Evolutionary conservation across 2,113 vertebrate genomes (phyloP), one percentile per base, ranked within the genome.

Genomic region (Callithrix jacchus): DNA sequence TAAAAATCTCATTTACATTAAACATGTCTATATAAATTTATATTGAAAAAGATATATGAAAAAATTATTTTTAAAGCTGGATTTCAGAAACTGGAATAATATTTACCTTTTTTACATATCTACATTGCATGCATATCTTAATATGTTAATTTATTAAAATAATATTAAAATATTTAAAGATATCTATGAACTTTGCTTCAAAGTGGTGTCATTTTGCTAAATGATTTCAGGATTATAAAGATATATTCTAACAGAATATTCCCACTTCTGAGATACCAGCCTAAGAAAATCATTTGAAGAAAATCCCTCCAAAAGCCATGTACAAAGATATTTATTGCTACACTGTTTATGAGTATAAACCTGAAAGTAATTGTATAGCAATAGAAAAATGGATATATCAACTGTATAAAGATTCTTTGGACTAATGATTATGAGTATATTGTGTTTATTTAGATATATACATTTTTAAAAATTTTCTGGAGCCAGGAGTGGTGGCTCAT

Each of bases 111-210:
- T 77, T 82, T 76, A 54, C 18, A 40, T 52, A 32, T 83, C 23
- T 47, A 18, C n/a, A 23, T 58, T 80, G 49, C 42, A 73, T 37
- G 70, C 79, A 52, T 37, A 82, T 58, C 32, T 81, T 87, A 93
- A 79, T 84, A 66, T 81, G 47, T 66, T 45, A 89, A 80, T 54
- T 89, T 88, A 21, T 93, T 81, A 94, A 91, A 92, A 56, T 77
- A 40, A 74, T 16, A 17, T 68, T 68, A 37, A 18, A 94, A 45
- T 85, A 30, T 25, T 14, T 32, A 42, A 66, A 74, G 37, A 37
- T 52, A 23, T 45, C 79, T 54, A 80, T 42, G 13, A 93, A 42
- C 4, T 30, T 12, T 91, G 56, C 70, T 83, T 83, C 74, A 86
- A 87, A 40, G 93, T 6, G 58, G 56, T 35, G 7, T 66, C 40